Evolutionary conservation across 1,140 invertebrate species (phyloP), one percentile per base, ranked within the genome.

Genomic region (Drosophila kikkawai): DNA sequence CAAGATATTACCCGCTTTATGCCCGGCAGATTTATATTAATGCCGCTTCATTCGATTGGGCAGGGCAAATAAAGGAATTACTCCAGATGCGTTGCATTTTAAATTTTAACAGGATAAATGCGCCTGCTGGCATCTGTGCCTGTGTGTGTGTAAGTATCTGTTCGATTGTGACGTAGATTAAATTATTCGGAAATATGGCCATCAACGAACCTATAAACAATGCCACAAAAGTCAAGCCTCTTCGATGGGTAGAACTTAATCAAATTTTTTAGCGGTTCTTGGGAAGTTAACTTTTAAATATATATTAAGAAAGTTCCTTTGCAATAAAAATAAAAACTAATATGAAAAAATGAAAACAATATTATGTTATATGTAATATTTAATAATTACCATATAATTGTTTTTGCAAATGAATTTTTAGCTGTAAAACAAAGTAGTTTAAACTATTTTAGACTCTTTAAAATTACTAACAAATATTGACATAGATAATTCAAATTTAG

Each of bases 151-250:
- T 53, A 17, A 22, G 17, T 47, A 29, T 32, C 17, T 22, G 32
- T 42, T 26, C 57, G 37, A 60, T 22, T 51, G 59, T 58, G 55
- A 45, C 44, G 51, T 26, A 36, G 41, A 82, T 85, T 86, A 47
- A 79, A 85, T 82, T 79, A 79, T 65, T 50, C 37, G 58, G 66
- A 86, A 78, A 85, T 68, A 64, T 68, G 71, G 64, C 56, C 58
- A 80, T 77, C 64, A 69, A 36, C 41, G 65, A 58, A 45, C 75
- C 69, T 34, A 66, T 59, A 70, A 80, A 64, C 58, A 74, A 73
- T 67, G 50, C 12, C 48, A 41, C 42, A 69, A 70, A 45, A 58
- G 41, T 17, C 45, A 37, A 53, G 19, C 17, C n/a, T 11, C 13
- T 36, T 13, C 7, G 39, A 34, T 9, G 9, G 12, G 9, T 60